Base-by-base conservation (phyloP, 92 coral and sea anemone genomes). In the Ricordea florida region DNA sequence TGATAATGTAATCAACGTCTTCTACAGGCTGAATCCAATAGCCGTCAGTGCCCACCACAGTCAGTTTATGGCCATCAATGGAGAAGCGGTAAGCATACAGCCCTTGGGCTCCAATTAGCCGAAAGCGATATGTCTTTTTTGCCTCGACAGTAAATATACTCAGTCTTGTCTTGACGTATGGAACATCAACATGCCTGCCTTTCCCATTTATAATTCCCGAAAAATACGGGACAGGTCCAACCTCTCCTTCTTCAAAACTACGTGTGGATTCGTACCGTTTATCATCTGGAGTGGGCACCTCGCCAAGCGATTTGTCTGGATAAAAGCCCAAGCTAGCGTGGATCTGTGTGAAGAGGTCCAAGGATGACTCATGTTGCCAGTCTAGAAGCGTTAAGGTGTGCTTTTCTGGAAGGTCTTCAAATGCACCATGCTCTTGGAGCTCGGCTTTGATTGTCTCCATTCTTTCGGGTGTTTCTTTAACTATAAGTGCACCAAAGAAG, bases 191-290 rank as follows among this genome's bases (percentile, higher is more conserved):
- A 60, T 87, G 97, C 27, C 88, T 85, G 3, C 97, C 97, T 51
- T 65, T 84, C 0, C 97, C 97, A 52, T 90, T 90, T 34, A 90
- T 80, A 31, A 90, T 22, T 17, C 96, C 96, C 38, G 96, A 90
- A 84, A 87, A 90, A 59, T 67, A 90, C 11, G 91, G 87, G 18
- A 90, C 58, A 17, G 89, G 90, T 2, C 85, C 81, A 47, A 44
- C 83, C 16, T 18, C 84, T 38, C 72, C 88, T 0, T 38, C 48
- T 18, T 83, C 88, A 24, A 30, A 55, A 35, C 77, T 62, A 10
- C 64, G 48, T 7, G 83, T 83, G 15, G 24, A 1, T 1, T n/a
- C 3, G 31, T 82, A 73, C 57, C 0, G 16, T 50, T 43, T n/a
- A 65, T 76, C 52, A 23, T 57, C 13, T 7, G 60, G 77, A 23